A percentile compares a stretch with the other conserved stretches of the same genome.
These are phyloP conservation scores for Drosophila truncata DNA, from an alignment of 1,140 invertebrate species.

Conservation along the genomic window DNA sequence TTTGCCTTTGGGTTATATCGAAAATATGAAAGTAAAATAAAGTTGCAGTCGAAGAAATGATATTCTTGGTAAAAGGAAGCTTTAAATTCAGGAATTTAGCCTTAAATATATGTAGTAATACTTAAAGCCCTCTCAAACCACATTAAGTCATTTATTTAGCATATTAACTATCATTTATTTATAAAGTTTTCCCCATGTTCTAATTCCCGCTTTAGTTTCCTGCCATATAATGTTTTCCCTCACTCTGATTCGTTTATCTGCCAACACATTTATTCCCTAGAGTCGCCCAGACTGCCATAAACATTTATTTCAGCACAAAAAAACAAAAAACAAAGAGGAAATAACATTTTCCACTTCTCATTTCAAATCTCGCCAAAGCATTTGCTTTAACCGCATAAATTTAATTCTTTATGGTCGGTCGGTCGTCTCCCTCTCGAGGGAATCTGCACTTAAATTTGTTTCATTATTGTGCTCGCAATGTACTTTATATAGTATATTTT, in stretches of 20 bases:
- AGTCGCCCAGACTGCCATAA: slow-evolving; percentile 3
- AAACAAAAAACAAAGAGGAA: neutral
- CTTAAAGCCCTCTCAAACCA: neutral
- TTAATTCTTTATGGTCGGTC: slow-evolving; percentile 21
- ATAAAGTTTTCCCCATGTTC: neutral
- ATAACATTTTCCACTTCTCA: slow-evolving; percentile 7
- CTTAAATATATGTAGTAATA: too few species aligned
- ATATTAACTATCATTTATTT: neutral
- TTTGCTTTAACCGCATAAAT: slow-evolving; percentile 30
- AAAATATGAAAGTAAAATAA: neutral
- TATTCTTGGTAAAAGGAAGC: neutral
- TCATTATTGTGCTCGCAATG: slow-evolving; percentile 9
- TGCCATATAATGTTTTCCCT: neutral
- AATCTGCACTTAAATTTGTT: slow-evolving; percentile 47
- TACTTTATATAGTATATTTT: slow-evolving; percentile 7
- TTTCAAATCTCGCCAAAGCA: slow-evolving; percentile 19
- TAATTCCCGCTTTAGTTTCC: neutral
- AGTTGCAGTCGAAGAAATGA: too few species aligned
- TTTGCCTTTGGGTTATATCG: neutral
- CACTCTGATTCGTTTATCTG: slow-evolving; percentile 7
- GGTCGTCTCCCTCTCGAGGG: slow-evolving; percentile 1
- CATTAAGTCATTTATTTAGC: neutral
- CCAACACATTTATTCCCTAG: slow-evolving; percentile 6
- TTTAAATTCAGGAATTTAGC: neutral
- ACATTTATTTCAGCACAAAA: slow-evolving; percentile 25